Percentiles rank a stretch among this genome's conserved stretches.
These are phyloP conservation scores for Embiotoca jacksoni DNA, from an alignment of 2,113 vertebrate genomes.

Conservation along the genomic window DNA sequence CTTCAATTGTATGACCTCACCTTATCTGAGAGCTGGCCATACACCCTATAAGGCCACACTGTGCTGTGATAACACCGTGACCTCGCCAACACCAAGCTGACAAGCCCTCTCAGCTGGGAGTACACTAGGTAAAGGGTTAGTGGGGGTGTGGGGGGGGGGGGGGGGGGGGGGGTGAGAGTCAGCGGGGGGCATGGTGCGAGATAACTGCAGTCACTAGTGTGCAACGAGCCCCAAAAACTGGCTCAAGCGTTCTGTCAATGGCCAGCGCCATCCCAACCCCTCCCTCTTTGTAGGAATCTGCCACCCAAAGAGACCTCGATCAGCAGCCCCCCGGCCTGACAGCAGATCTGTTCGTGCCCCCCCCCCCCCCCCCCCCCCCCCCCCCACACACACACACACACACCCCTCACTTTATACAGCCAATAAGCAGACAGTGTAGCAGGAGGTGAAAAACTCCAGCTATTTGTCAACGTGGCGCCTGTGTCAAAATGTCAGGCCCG, in stretches of 20 bases:
- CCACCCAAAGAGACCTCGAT: constrained; percentile 86
- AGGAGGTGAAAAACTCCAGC: constrained; percentile 86
- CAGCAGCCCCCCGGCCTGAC: constrained; percentile 79
- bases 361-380: constrained; percentile 51
- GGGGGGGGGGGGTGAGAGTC: not conserved
- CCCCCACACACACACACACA: constrained; percentile 13
- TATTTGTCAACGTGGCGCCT: constrained; percentile 87
- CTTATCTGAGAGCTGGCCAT: constrained; percentile 15
- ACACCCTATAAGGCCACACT: constrained; percentile 23
- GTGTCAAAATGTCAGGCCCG: constrained; percentile 88
- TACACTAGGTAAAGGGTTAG: not conserved
- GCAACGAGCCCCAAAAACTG: constrained; percentile 41
- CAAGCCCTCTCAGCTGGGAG: constrained; percentile 70
- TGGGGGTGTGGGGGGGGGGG: not conserved
- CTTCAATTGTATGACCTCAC: constrained; percentile 4
- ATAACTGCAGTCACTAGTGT: constrained; percentile 36
- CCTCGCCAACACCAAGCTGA: constrained; percentile 67
- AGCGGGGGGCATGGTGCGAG: constrained; percentile 11
- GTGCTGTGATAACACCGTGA: constrained; percentile 45
- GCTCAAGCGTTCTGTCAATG: constrained; percentile 59
- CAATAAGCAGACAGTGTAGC: constrained; percentile 85
- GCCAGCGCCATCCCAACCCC: constrained; percentile 53
- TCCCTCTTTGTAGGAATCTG: constrained; percentile 65
- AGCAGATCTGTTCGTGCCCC: constrained; percentile 84
- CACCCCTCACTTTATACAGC: constrained; percentile 77